A percentile compares a stretch with the other conserved stretches of the same genome.
Conservation (phyloP, 2,888 invertebrate species). For the Drosophila flavopinicola region DNA sequence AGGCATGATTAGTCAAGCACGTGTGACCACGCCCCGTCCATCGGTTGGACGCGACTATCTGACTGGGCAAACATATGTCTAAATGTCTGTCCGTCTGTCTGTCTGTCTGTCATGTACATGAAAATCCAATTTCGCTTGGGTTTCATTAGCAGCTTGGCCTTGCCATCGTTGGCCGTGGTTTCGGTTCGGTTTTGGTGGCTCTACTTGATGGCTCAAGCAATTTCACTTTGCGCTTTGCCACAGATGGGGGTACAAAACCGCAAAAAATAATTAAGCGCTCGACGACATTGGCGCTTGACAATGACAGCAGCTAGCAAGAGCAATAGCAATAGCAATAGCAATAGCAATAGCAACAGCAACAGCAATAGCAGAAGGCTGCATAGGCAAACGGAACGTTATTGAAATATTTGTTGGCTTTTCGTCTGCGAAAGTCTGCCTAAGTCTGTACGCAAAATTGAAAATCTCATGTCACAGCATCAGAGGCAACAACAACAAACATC, state of each 20-base stretch:
- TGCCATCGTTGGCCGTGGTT: slow-evolving; percentile 21
- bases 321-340: slow-evolving; percentile 3
- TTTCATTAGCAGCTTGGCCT: slow-evolving; percentile 72
- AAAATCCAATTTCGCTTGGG: slow-evolving; percentile 75
- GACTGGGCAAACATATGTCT: slow-evolving; percentile 7
- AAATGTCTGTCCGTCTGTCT: slow-evolving; percentile 8
- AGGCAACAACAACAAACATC: slow-evolving; percentile 55
- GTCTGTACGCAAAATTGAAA: slow-evolving; percentile 67
- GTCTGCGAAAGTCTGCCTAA: slow-evolving; percentile 35
- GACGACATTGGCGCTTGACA: slow-evolving; percentile 70
- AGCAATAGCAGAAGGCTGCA: slow-evolving; percentile 27
- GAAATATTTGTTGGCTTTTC: slow-evolving; percentile 63
- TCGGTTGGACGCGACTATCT: slow-evolving; percentile 46
- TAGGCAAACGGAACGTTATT: slow-evolving; percentile 51
- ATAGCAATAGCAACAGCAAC: slow-evolving; percentile 8
- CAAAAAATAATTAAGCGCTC: slow-evolving; percentile 78
- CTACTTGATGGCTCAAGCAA: slow-evolving; percentile 61
- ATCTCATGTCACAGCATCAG: slow-evolving; percentile 50
- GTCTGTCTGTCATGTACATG: slow-evolving; percentile 66
- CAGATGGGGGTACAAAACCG: slow-evolving; percentile 63
- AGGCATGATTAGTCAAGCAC: slow-evolving; percentile 76
- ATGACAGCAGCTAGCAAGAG: slow-evolving; percentile 57
- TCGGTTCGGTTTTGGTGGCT: slow-evolving; percentile 22
- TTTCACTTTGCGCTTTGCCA: slow-evolving; percentile 49
- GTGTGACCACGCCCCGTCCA: slow-evolving; percentile 71